Evolutionary conservation across 1,140 invertebrate species (phyloP), one percentile per base, ranked within the genome.

Genomic region (Kradibia gibbosae): DNA sequence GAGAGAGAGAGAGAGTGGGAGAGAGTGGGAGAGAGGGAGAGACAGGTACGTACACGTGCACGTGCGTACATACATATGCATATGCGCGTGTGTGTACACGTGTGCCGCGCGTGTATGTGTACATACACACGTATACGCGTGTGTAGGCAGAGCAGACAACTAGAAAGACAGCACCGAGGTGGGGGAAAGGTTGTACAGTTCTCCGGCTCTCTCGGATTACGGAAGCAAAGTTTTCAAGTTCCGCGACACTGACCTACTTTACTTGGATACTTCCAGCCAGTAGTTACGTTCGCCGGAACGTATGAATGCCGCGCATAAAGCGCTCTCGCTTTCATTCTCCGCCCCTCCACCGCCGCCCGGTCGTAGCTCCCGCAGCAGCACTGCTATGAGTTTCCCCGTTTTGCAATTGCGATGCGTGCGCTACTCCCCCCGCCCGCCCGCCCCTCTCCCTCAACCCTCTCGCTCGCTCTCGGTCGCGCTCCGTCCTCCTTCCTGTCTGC

Each of bases 181-280:
- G 74, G 48, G 71, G 34, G 67, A 57, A 80, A 78, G 72, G 84
- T 72, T 83, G 75, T 86, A 84, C 71, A 81, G 81, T 86, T 86
- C 83, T 85, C 84, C 76, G 70, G 20, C 78, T 79, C 79, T 48
- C 86, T 90, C 89, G 86, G 89, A 91, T 91, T 91, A 91, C 90
- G 90, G 90, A 90, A 91, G 90, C 88, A 85, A 90, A 90, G 88
- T 91, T 91, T 91, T 91, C 90, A 90, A 91, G 89, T 90, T 91
- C 89, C 87, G 87, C 89, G 90, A 91, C 90, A 91, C 89, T 91
- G 90, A 91, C 90, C 90, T 89, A 91, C 89, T 91, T 91, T 89
- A 84, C 83, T 84, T 83, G 73, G 84, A 87, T 87, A 88, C 87
- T 88, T 86, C 84, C 86, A 88, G 88, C 86, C 86, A 87, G 87